These are phyloP conservation scores for Notodonta dromedarius DNA, from an alignment of 2,888 invertebrate genomes.

Conservation along the genomic window DNA sequence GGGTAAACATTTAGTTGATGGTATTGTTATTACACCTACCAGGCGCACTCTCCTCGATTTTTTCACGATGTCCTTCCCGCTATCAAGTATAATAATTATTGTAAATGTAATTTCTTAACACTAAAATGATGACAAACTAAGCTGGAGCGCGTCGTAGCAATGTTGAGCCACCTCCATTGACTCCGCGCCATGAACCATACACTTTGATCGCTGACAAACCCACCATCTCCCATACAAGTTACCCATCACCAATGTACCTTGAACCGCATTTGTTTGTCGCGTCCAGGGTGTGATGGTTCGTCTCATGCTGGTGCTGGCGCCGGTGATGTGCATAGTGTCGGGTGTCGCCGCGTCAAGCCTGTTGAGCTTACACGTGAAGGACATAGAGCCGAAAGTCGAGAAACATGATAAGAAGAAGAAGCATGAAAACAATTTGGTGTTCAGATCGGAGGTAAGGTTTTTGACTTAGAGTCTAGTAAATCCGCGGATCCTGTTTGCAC, in stretches of 20 bases:
- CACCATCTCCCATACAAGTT: neutral
- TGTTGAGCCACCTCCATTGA: constrained; percentile 65
- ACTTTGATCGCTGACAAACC: constrained; percentile 86
- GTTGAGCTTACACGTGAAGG: constrained; percentile 93
- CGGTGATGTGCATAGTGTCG: constrained; percentile 98
- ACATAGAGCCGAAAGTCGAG: constrained; percentile 87
- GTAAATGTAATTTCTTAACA: too few species aligned
- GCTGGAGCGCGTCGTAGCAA: constrained; percentile 71
- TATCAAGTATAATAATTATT: too few species aligned
- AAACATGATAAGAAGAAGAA: constrained; percentile 87
- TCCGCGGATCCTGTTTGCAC: too few species aligned
- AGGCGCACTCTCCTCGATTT: too few species aligned
- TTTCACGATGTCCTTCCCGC: too few species aligned
- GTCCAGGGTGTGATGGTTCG: constrained; percentile 98
- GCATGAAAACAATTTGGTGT: constrained; percentile 89
- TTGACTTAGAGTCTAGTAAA: neutral
- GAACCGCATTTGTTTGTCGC: constrained; percentile 16
- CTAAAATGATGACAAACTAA: constrained; percentile 67
- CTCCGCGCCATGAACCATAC: constrained; percentile 81
- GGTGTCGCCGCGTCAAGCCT: constrained; percentile 97
- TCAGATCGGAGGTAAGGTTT: constrained; percentile 89
- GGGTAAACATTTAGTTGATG: too few species aligned
- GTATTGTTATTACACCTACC: too few species aligned
- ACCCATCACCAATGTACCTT: constrained; percentile 20
- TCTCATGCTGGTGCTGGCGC: constrained; percentile 98